Conservation (phyloP, 1,140 invertebrate species). For the Dryas iulia region DNA sequence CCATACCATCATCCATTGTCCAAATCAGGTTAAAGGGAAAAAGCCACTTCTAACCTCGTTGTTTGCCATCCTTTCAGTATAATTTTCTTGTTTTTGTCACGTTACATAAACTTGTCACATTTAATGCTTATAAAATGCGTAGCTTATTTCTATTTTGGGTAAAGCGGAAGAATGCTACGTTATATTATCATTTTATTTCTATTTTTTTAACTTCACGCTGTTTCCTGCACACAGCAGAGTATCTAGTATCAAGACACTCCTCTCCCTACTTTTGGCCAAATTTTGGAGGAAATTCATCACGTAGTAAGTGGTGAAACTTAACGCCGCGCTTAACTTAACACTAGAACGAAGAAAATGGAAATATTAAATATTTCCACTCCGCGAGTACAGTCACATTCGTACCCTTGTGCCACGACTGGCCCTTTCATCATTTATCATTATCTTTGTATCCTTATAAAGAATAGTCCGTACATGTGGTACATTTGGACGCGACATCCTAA, state of each 20-base stretch:
- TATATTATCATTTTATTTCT: background rate
- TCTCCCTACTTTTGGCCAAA: too few relatives aligned
- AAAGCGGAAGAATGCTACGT: background rate
- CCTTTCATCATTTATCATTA: too few relatives aligned
- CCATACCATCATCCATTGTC: background rate
- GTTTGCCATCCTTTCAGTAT: conserved; percentile 1
- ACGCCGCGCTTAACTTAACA: too few relatives aligned
- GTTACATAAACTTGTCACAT: background rate
- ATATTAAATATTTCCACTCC: too few relatives aligned
- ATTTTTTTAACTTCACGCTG: too few relatives aligned
- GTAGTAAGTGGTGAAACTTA: too few relatives aligned
- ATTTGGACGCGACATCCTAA: background rate
- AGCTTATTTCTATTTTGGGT: background rate
- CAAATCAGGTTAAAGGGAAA: background rate
- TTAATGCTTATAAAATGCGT: background rate
- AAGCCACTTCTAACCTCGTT: background rate
- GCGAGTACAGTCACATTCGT: too few relatives aligned
- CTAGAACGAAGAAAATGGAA: too few relatives aligned
- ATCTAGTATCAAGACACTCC: too few relatives aligned
- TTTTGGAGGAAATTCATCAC: too few relatives aligned
- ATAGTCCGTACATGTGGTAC: background rate
- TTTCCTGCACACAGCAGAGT: too few relatives aligned
- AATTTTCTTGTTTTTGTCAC: background rate
- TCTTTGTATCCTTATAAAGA: background rate
- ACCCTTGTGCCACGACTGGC: too few relatives aligned